Evolutionary conservation across 37 sponge, comb jelly and placozoan genomes (phyloP).

Genomic region (Diacarnus erythraeanus): DNA sequence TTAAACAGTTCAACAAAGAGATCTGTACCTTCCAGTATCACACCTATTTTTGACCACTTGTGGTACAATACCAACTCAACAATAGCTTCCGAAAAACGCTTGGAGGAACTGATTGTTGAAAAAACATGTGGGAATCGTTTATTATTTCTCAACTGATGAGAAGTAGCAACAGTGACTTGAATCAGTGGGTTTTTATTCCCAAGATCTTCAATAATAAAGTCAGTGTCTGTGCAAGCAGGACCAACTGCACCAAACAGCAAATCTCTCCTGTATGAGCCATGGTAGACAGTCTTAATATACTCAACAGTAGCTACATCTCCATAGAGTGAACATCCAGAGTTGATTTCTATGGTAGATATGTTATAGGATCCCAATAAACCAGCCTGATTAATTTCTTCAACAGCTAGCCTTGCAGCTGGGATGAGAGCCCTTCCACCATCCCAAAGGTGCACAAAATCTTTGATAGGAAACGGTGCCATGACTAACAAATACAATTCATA

Average conservation of each 20-base stretch:
- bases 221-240: slow-evolving; percentile 1
- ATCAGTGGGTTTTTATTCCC: background rate
- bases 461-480: background rate
- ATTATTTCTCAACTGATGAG: background rate
- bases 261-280: background rate
- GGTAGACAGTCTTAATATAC: background rate
- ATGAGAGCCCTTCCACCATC: slow-evolving; percentile 1
- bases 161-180: background rate
- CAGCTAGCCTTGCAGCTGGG: slow-evolving; percentile 5
- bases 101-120: background rate
- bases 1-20: background rate
- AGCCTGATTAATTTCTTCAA: background rate
- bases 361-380: background rate
- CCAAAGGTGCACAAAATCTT: background rate
- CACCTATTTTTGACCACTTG: background rate
- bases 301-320: background rate
- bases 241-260: slow-evolving; percentile 1
- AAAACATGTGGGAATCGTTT: background rate
- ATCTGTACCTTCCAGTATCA: background rate
- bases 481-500: background rate
- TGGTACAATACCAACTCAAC: background rate
- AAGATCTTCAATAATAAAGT: background rate
- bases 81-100: background rate
- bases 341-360: background rate
- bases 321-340: background rate